These are phyloP conservation scores for Bombus impatiens DNA, from an alignment of 1,140 invertebrate species.

Conservation along the genomic window DNA sequence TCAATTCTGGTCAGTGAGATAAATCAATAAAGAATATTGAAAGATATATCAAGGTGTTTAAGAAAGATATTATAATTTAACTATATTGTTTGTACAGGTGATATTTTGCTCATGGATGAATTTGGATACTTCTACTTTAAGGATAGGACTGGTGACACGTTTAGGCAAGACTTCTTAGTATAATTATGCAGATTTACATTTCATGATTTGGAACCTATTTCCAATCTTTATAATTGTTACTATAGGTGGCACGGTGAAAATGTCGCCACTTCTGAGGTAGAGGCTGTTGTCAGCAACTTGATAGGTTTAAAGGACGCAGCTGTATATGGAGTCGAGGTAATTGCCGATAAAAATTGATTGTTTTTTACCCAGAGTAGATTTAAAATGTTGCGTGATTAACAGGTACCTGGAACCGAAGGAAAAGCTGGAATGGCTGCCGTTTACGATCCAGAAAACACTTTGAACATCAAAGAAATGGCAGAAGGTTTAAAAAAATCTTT, in stretches of 20 bases:
- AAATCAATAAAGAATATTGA: not conserved
- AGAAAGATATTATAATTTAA: not conserved
- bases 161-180: conserved; percentile 83
- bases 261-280: conserved; percentile 98
- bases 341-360: not conserved
- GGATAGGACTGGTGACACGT: conserved; percentile 98
- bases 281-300: conserved; percentile 93
- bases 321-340: conserved; percentile 94
- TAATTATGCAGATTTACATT: too few relatives aligned
- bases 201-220: too few relatives aligned
- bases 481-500: conserved; percentile 87
- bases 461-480: conserved; percentile 87
- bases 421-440: conserved; percentile 98
- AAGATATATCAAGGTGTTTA: not conserved
- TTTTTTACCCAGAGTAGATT: not conserved
- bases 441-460: conserved; percentile 87
- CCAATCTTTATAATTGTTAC: not conserved
- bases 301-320: conserved; percentile 88
- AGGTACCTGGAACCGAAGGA: conserved; percentile 93
- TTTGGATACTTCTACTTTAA: conserved; percentile 97
- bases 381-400: not conserved
- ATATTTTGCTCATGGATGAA: conserved; percentile 95
- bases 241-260: conserved; percentile 97
- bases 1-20: conserved; percentile 88
- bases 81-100: conserved; percentile 84